Conservation (phyloP, 1,140 invertebrate species). For the Phymorhynchus buccinoides region DNA sequence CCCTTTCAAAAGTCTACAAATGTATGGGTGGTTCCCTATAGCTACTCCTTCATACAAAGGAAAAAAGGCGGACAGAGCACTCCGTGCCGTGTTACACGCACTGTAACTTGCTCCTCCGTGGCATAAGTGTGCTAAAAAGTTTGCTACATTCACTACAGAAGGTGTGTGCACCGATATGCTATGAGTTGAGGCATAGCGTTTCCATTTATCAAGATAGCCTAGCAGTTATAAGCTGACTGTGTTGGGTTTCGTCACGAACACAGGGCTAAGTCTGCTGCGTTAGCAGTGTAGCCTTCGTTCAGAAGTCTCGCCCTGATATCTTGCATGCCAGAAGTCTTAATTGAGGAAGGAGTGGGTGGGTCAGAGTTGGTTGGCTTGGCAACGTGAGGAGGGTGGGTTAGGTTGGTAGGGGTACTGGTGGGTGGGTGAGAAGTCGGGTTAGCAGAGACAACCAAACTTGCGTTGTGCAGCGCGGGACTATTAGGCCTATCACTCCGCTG, state of each 20-base stretch:
- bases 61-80: constrained; percentile 33
- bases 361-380: not conserved
- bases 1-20: constrained; percentile 39
- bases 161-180: constrained; percentile 35
- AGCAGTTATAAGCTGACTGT: constrained; percentile 42
- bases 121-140: constrained; percentile 41
- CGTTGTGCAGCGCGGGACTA: constrained; percentile 46
- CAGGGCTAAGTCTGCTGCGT: constrained; percentile 39
- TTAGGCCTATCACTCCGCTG: constrained; percentile 2
- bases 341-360: constrained; percentile 36
- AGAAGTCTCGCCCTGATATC: constrained; percentile 38
- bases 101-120: constrained; percentile 4
- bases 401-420: constrained; percentile 29
- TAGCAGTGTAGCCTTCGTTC: constrained; percentile 37
- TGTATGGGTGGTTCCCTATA: constrained; percentile 30
- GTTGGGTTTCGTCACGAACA: constrained; percentile 40
- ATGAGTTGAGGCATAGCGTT: constrained; percentile 34
- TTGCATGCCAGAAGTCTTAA: constrained; percentile 43
- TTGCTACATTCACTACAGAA: constrained; percentile 28
- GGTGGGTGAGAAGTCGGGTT: constrained; percentile 22
- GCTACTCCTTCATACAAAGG: constrained; percentile 9
- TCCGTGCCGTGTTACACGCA: constrained; percentile 44
- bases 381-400: constrained; percentile 14
- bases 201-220: constrained; percentile 47
- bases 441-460: constrained; percentile 45